phyloP scores from a whole-genome alignment of 2,797 vertebrate species.

The Uromys caudimaculatus region DNA sequence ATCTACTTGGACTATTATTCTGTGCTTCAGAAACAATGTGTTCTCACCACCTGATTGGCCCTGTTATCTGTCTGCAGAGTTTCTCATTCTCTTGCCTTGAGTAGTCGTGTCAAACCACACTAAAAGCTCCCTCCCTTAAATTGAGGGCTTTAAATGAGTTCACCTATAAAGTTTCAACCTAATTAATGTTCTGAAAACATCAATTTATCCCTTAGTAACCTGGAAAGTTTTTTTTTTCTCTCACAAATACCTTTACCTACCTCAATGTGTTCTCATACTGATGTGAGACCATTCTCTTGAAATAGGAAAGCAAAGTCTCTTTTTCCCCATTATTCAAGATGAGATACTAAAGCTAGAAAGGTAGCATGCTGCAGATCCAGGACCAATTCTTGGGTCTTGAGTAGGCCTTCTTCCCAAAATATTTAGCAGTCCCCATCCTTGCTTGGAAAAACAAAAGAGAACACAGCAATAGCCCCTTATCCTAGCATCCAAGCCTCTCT shows the following conservation, averaged over 20 bases:
- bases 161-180: background rate
- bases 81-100: slow-evolving; percentile 25
- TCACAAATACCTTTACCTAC: background rate
- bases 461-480: background rate
- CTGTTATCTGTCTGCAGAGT: background rate
- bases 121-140: background rate
- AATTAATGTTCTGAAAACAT: background rate
- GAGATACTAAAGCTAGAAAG: background rate
- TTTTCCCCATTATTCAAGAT: background rate
- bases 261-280: background rate
- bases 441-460: background rate
- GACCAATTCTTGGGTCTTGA: background rate
- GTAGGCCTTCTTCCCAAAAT: background rate
- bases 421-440: too few relatives aligned
- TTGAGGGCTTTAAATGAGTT: background rate
- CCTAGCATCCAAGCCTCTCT: background rate
- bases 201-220: background rate
- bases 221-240: background rate
- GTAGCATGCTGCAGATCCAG: background rate
- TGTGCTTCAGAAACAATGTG: slow-evolving; percentile 8
- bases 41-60: slow-evolving; percentile 16
- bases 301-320: background rate
- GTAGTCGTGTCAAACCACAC: background rate
- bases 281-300: background rate
- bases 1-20: background rate